These are phyloP conservation scores for Scaptomyza reducta DNA, from an alignment of 2,888 invertebrate genomes.

Conservation along the genomic window DNA sequence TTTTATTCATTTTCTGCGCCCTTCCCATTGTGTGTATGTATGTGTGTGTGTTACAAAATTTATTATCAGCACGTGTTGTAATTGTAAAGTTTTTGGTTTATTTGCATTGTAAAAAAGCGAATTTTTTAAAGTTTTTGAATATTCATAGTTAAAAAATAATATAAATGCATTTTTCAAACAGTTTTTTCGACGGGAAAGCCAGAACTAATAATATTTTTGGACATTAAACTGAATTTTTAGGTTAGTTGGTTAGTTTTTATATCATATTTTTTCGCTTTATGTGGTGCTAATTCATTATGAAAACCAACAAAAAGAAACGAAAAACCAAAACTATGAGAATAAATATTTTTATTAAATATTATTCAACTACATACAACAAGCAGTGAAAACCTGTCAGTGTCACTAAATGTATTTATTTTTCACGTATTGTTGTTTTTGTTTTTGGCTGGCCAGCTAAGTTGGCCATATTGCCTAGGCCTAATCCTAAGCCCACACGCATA, in stretches of 20 bases:
- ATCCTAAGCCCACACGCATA: conserved; percentile 34
- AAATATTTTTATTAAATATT: conserved; percentile 51
- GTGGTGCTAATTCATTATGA: conserved; percentile 71
- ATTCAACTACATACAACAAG: conserved; percentile 34
- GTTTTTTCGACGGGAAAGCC: no score
- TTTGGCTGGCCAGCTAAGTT: no score
- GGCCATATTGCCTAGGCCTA: conserved; percentile 56
- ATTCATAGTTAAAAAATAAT: no score
- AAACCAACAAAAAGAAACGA: conserved; percentile 21
- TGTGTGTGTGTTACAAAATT: conserved; percentile 1
- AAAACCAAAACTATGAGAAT: conserved; percentile 11
- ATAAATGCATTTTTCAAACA: no score
- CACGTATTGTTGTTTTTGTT: conserved; percentile 21
- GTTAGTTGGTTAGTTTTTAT: no score
- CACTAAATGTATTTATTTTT: conserved; percentile 59
- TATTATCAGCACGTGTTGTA: conserved; percentile 61
- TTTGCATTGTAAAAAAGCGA: not conserved
- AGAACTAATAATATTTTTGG: no score
- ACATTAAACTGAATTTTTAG: no score
- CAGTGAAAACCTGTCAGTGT: conserved; percentile 68
- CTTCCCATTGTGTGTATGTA: conserved; percentile 22
- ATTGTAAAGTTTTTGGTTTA: conserved; percentile 33
- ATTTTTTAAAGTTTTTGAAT: no score
- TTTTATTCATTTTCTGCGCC: conserved; percentile 48
- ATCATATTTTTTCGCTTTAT: no score